phyloP scores from a whole-genome alignment of 2,113 vertebrate species.

The Mungos mungo region DNA sequence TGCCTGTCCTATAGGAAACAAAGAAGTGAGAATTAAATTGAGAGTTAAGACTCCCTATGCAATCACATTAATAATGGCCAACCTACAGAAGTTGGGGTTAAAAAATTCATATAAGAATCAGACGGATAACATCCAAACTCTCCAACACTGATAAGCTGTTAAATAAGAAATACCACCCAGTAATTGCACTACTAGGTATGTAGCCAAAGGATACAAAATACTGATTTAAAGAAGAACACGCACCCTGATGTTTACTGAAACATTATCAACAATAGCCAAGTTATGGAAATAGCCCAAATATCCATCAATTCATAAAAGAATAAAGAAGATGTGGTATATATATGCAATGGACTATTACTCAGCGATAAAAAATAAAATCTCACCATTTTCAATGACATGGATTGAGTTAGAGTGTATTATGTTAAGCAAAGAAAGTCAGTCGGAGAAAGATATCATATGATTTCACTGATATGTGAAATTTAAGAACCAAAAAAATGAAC shows the following conservation, averaged over 20 bases:
- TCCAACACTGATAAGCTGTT: neutral
- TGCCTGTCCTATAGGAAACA: neutral
- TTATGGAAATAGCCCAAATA: neutral
- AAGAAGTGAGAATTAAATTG: neutral
- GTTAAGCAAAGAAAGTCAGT: neutral
- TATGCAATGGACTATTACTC: neutral
- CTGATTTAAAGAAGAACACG: neutral
- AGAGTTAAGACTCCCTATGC: neutral
- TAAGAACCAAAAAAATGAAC: neutral
- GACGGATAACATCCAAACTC: neutral
- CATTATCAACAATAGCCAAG: neutral
- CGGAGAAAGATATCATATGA: neutral
- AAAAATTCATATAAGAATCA: neutral
- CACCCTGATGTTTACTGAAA: neutral
- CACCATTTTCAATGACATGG: neutral
- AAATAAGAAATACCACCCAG: neutral
- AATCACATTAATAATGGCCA: neutral
- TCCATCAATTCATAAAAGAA: neutral
- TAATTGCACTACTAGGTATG: neutral
- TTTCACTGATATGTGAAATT: neutral
- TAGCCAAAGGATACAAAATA: neutral
- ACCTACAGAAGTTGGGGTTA: neutral
- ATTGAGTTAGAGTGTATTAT: neutral
- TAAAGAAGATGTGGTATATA: neutral
- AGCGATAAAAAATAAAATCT: neutral